Evolutionary conservation across 2,113 vertebrate species (phyloP), one percentile per base, ranked within the genome.

Genomic region (Sylvietta virens): DNA sequence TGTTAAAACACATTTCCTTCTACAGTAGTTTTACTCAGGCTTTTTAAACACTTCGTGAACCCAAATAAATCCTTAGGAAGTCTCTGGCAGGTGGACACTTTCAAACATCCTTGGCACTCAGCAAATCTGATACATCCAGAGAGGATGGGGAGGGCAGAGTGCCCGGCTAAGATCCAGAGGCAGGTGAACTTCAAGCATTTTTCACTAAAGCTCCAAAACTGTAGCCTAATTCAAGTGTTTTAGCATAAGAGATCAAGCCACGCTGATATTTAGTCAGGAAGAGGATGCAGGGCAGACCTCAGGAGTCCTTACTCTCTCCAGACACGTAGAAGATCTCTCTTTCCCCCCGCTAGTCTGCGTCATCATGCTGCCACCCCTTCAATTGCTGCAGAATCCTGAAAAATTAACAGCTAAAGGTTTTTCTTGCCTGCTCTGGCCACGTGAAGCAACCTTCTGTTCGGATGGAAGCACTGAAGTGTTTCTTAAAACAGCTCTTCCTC

Each of bases 401-500:
- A 87, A 93, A 94, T 35, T 79, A 69, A 56, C 85, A 82, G 65
- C 61, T 84, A 57, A 72, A 87, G 37, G 20, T 56, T 82, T 90
- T 76, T 86, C 37, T 81, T 78, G 40, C 33, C 69, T 79, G 31
- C 40, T 94, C 33, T 4, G 7, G 73, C 73, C 47, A 82, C 89
- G 88, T 71, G 73, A 95, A 96, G 66, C 24, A 92, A 54, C 78
- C 70, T 95, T 65, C 61, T 73, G 48, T 82, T 94, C 1, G 0
- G 37, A 61, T 72, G 78, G 61, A 89, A 91, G 86, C 66, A 51
- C 35, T 39, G 72, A 86, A 88, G 40, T 15, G 5, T 66, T 90
- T 87, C 84, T 95, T 91, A 77, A 91, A 91, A 82, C 70, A 82
- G 28, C 45, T 72, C 58, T 87, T 91, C 73, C 86, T 85, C 74